Evolutionary conservation across 2,113 vertebrate genomes (phyloP).

Genomic region (Etia nguti): DNA sequence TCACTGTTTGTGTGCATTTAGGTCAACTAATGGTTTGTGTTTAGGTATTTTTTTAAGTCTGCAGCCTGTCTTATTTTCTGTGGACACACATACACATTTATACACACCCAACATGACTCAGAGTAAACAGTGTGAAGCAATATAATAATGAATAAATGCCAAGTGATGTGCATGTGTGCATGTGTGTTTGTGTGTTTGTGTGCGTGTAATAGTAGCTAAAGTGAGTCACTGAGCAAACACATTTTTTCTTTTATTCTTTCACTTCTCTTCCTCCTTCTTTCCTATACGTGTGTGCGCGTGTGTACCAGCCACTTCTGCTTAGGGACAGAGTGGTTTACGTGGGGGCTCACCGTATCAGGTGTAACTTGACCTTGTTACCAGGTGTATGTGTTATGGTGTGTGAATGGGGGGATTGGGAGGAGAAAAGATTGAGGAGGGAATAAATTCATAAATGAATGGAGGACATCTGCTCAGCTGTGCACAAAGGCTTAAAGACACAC

Average conservation of each 20-base stretch:
- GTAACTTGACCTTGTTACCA: conserved; percentile 95
- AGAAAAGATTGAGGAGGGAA: conserved; percentile 60
- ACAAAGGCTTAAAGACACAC: conserved; percentile 83
- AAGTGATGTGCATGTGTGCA: background rate
- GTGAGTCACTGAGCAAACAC: conserved; percentile 21
- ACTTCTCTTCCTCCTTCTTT: background rate
- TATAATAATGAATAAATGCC: background rate
- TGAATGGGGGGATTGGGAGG: conserved; percentile 40
- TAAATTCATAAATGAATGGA: conserved; percentile 98
- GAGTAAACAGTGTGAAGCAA: background rate
- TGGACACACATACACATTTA: background rate
- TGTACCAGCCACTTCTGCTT: background rate
- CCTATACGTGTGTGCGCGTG: background rate
- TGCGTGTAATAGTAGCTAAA: conserved; percentile 13
- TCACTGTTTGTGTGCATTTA: background rate
- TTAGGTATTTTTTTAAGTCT: background rate
- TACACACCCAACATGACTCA: background rate
- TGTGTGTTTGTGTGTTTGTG: background rate
- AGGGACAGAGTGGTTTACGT: conserved; percentile 6
- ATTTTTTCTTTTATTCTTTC: background rate
- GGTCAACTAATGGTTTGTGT: background rate
- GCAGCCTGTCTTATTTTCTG: background rate
- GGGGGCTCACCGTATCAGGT: conserved; percentile 82
- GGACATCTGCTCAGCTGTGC: conserved; percentile 91
- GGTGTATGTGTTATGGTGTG: conserved; percentile 52